phyloP scores from a whole-genome alignment of 2,113 vertebrate species.

The Sminthopsis crassicaudata region DNA sequence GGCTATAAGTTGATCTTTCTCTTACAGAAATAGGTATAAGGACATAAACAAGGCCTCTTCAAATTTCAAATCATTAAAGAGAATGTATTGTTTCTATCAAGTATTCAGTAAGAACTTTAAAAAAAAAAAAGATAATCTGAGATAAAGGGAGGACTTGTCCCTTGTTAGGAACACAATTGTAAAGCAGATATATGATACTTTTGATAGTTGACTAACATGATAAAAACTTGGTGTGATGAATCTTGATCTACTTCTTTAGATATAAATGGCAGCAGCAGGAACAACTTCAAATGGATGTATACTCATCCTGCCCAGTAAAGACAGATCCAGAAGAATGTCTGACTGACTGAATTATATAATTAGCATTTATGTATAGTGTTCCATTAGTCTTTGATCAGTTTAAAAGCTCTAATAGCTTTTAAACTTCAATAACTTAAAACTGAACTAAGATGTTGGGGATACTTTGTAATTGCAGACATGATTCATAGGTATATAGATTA shows the following conservation, averaged over 20 bases:
- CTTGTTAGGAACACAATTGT: neutral
- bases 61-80: neutral
- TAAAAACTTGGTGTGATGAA: neutral
- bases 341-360: neutral
- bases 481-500: neutral
- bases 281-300: neutral
- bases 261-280: neutral
- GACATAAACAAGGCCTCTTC: neutral
- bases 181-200: neutral
- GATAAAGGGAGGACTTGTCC: neutral
- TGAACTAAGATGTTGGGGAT: neutral
- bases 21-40: neutral
- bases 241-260: neutral
- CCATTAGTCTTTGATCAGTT: neutral
- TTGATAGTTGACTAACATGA: neutral
- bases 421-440: neutral
- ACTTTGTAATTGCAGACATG: neutral
- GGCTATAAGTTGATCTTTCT: neutral
- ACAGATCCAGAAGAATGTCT: neutral
- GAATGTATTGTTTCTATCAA: neutral
- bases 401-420: neutral
- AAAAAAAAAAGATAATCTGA: neutral
- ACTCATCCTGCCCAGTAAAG: neutral
- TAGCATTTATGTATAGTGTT: neutral
- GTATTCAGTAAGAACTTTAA: neutral